phyloP scores from a whole-genome alignment of 2,888 invertebrate genomes.

The Pollenia griseotomentosa region DNA sequence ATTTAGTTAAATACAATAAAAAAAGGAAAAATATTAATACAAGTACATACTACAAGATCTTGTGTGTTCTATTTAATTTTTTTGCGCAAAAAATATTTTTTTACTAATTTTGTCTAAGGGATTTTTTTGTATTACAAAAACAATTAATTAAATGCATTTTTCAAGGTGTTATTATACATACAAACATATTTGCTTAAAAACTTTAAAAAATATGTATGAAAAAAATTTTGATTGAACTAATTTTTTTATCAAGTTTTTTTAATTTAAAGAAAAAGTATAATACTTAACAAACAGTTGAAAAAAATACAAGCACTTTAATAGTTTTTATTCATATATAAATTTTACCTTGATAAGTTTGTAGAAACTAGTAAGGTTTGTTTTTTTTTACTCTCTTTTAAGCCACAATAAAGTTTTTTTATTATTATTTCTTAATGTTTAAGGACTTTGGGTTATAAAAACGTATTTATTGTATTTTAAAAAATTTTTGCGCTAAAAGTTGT shows the following conservation, averaged over 20 bases:
- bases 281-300: slow-evolving; percentile 35
- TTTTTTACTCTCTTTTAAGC: slow-evolving; percentile 50
- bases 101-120: neutral
- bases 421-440: slow-evolving; percentile 38
- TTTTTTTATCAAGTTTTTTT: neutral
- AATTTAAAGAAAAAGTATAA: slow-evolving; percentile 27
- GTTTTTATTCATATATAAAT: slow-evolving; percentile 32
- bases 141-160: slow-evolving; percentile 51
- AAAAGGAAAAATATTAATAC: slow-evolving; percentile 45
- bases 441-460: slow-evolving; percentile 23
- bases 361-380: slow-evolving; percentile 37
- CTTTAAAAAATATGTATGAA: neutral
- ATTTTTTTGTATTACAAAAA: slow-evolving; percentile 10
- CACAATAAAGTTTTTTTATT: slow-evolving; percentile 42
- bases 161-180: slow-evolving; percentile 10
- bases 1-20: slow-evolving; percentile 75
- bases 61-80: slow-evolving; percentile 10
- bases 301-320: slow-evolving; percentile 56
- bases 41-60: slow-evolving; percentile 34
- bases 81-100: slow-evolving; percentile 21
- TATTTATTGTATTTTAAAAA: slow-evolving; percentile 8
- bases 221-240: slow-evolving; percentile 61
- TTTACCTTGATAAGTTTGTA: slow-evolving; percentile 44
- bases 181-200: slow-evolving; percentile 3
- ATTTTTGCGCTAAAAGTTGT: slow-evolving; percentile 40